Conservation (phyloP, 2,113 vertebrate species). For the Centropus bengalensis region DNA sequence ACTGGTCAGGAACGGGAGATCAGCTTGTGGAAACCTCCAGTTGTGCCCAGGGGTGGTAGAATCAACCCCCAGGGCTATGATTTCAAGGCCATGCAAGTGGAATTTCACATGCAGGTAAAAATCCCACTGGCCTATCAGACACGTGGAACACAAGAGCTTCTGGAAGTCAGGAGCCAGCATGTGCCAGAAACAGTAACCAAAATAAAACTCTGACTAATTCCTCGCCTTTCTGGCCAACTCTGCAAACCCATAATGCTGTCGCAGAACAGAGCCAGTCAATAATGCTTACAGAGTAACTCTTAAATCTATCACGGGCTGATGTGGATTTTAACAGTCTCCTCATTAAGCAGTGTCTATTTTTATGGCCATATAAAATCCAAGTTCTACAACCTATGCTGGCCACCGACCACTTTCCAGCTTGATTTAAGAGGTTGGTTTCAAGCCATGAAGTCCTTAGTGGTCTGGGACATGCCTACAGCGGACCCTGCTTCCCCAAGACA, state of each 20-base stretch:
- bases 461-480: not conserved
- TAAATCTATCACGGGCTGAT: not conserved
- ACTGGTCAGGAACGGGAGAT: not conserved
- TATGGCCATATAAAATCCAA: not conserved
- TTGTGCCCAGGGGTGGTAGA: not conserved
- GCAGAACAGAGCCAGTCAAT: not conserved
- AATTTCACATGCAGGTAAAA: not conserved
- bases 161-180: not conserved
- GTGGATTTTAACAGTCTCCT: not conserved
- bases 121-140: not conserved
- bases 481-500: not conserved
- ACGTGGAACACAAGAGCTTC: not conserved
- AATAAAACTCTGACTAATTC: constrained; percentile 24
- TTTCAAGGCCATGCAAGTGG: not conserved
- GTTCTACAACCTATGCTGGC: not conserved
- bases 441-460: not conserved
- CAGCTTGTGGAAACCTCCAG: not conserved
- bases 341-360: constrained; percentile 26
- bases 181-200: not conserved
- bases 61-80: not conserved
- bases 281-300: not conserved
- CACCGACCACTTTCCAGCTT: not conserved
- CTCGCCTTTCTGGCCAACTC: not conserved
- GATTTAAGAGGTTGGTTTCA: constrained; percentile 32
- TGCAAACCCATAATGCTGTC: not conserved